Conservation (phyloP, 1,140 invertebrate genomes). For the Drosophila subobscura region DNA sequence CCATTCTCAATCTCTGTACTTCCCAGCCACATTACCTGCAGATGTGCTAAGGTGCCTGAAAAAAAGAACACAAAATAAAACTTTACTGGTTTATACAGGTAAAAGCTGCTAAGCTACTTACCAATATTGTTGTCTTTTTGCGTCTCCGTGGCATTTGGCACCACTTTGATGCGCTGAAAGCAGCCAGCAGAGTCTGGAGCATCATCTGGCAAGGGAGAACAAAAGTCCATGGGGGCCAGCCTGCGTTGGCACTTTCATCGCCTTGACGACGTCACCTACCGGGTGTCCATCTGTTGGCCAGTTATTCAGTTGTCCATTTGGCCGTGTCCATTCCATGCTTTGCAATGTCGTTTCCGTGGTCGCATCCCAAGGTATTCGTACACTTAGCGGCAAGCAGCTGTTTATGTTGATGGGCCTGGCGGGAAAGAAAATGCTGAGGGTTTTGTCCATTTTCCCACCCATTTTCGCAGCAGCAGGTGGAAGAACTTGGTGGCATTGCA, state of each 20-base stretch:
- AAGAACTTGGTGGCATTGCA: slow-evolving; percentile 33
- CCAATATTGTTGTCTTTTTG: slow-evolving; percentile 34
- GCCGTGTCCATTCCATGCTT: slow-evolving; percentile 20
- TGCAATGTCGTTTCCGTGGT: slow-evolving; percentile 65
- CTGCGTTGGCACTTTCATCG: slow-evolving; percentile 34
- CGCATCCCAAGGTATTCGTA: slow-evolving; percentile 25
- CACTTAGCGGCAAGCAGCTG: slow-evolving; percentile 76
- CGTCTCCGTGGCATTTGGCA: slow-evolving; percentile 59
- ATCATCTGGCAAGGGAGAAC: not conserved
- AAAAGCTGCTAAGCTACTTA: slow-evolving; percentile 43
- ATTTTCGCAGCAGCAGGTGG: slow-evolving; percentile 36
- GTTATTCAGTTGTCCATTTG: slow-evolving; percentile 41
- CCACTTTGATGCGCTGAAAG: slow-evolving; percentile 50
- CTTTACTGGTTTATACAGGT: too few species aligned
- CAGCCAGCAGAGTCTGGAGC: not conserved
- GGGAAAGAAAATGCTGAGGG: slow-evolving; percentile 39
- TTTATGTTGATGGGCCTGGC: slow-evolving; percentile 51
- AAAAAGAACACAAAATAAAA: too few species aligned
- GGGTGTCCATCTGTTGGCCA: slow-evolving; percentile 29
- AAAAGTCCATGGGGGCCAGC: slow-evolving; percentile 53
- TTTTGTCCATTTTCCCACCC: slow-evolving; percentile 58
- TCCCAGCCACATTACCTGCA: too few species aligned
- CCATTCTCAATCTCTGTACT: too few species aligned
- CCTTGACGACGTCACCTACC: slow-evolving; percentile 44
- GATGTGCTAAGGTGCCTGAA: too few species aligned